phyloP scores from a whole-genome alignment of 2,888 invertebrate species.

The Zaprionus bogoriensis region DNA sequence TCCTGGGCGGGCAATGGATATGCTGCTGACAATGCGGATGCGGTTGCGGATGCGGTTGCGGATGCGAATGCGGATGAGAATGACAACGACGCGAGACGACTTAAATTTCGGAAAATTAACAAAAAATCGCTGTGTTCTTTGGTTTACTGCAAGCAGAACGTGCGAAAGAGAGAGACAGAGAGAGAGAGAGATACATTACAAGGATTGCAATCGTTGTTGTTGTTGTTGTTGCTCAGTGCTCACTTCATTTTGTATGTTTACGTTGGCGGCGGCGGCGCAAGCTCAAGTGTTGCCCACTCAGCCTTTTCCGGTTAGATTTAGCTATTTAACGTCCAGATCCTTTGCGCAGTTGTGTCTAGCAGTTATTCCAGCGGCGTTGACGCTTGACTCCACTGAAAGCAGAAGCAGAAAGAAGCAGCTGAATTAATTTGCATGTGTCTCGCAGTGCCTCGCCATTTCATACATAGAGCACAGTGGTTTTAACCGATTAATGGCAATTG shows the following conservation, averaged over 20 bases:
- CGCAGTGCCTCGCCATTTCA: no score
- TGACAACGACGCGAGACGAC: conserved; percentile 36
- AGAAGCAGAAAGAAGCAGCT: no score
- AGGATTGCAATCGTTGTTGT: conserved; percentile 8
- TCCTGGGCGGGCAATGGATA: conserved; percentile 1
- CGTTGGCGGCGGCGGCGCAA: conserved; percentile 56
- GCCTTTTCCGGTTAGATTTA: conserved; percentile 50
- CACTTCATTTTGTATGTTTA: conserved; percentile 69
- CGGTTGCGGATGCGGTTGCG: conserved; percentile 46
- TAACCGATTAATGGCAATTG: background rate
- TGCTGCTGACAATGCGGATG: conserved; percentile 26
- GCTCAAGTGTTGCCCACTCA: conserved; percentile 59
- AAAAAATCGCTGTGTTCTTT: conserved; percentile 60
- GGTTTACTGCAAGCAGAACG: conserved; percentile 46
- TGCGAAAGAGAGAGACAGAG: background rate
- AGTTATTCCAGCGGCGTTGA: conserved; percentile 2
- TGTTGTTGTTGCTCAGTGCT: conserved; percentile 34
- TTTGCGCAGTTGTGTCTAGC: conserved; percentile 18
- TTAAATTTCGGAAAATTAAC: conserved; percentile 66
- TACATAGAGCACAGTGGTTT: background rate
- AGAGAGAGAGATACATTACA: conserved; percentile 9
- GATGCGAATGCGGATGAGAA: conserved; percentile 40
- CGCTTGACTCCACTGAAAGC: background rate
- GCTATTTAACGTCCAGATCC: conserved; percentile 34
- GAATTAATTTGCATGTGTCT: no score